Evolutionary conservation across 2,888 invertebrate species (phyloP), one percentile per base, ranked within the genome.

Genomic region (Sepioteuthis lessoniana): DNA sequence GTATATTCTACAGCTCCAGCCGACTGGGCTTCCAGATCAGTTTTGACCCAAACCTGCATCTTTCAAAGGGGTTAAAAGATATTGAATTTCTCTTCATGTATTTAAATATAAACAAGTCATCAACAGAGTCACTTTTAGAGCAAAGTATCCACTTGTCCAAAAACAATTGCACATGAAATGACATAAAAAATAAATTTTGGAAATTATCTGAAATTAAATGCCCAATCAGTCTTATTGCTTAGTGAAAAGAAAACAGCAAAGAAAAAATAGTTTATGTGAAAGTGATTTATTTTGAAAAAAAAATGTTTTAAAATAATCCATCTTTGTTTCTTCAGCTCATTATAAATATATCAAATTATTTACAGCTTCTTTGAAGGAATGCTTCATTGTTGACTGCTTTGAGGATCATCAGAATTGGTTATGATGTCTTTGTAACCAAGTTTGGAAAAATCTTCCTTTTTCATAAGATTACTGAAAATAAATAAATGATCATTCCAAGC

Each of bases 361-460:
- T 76, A 76, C 76, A 76, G n/a, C n/a, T 76, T 13, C 16, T 76
- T n/a, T 76, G 35, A 1, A 76, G 0, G 4, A 35, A 76, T 76
- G 4, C 19, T 10, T 76, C n/a, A 76, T 35, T 76, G 76, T n/a
- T 76, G 76, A 76, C 1, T n/a, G 19, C 16, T 76, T 76, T 76
- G n/a, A 76, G 76, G 13, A 35, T n/a, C 35, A 4, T 76, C 76
- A 76, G 76, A 76, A 76, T 91, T 90, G 13, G 46, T 31, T 35
- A 94, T 94, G 35, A 95, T 42, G 94, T 97, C 97, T n/a, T 95
- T 94, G 95, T 97, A 99, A 19, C 99, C 99, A 95, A 99, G 98
- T 97, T 98, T 98, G 8, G 98, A 97, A 98, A 98, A 99, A 50
- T 98, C 98, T 97, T 99, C 99, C 97, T 98, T 98, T 92, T 98